Evolutionary conservation across 2,797 vertebrate species (phyloP), one percentile per base, ranked within the genome.

Genomic region (Rhyacichthys aspro): DNA sequence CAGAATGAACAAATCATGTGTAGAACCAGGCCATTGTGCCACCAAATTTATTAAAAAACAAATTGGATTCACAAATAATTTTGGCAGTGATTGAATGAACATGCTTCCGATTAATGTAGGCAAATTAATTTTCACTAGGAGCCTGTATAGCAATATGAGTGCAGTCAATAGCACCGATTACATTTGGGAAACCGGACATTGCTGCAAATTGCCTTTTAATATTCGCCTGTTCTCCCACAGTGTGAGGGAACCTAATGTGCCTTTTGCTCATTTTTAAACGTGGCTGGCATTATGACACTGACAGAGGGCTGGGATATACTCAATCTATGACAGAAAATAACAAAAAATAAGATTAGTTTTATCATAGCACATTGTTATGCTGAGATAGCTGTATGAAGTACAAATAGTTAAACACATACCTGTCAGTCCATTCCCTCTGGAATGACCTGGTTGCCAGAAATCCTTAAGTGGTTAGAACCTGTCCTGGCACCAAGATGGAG

Each of bases 1-100:
- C 47, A 47, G 6, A 3, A 47, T 39, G 1, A 42, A 43, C 1
- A 10, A 16, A n/a, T 43, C 32, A 45, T 15, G 16, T 2, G 46
- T 42, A 33, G 58, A 60, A 4, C 58, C 58, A 59, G 45, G 45
- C 45, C 43, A 47, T 2, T n/a, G 5, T 33, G 44, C 43, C 17
- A 42, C 23, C 1, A 48, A 1, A 5, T 49, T 42, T 16, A 45
- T 33, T 49, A 1, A 59, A 16, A 8, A 14, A 1, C 46, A n/a
- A 10, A 2, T 50, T 34, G 6, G 28, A 12, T 17, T 52, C 47
- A 37, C 39, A 43, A 15, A 50, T 49, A 8, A 43, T 8, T 12
- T 43, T 12, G 1, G 36, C 28, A 43, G 52, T 52, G 4, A 38
- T 15, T 1, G 28, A 52, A 34, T 61, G 28, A 4, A 43, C 2